Percentiles rank a stretch among this genome's conserved stretches.
These are phyloP conservation scores for Channa maculata DNA, from an alignment of 2,113 vertebrate genomes.

Conservation along the genomic window DNA sequence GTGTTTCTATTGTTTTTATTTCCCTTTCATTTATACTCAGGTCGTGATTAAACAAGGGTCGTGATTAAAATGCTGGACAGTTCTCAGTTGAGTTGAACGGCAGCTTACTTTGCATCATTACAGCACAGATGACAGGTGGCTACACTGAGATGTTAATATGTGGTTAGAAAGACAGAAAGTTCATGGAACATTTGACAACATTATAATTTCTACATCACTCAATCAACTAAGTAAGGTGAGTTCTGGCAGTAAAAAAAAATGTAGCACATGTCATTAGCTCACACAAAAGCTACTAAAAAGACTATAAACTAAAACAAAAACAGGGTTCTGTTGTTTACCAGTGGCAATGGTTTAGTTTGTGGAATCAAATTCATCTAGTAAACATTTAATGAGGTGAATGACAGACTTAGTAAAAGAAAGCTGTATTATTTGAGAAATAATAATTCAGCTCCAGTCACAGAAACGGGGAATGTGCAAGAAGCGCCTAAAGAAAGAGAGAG, in stretches of 20 bases:
- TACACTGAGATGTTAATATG: slow-evolving; percentile 41
- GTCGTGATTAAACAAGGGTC: slow-evolving; percentile 31
- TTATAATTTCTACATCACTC: slow-evolving; percentile 40
- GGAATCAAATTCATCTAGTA: slow-evolving; percentile 46
- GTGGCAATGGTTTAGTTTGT: slow-evolving; percentile 37
- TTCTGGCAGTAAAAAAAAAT: slow-evolving; percentile 32
- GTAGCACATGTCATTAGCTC: slow-evolving; percentile 39
- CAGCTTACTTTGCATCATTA: slow-evolving; percentile 48
- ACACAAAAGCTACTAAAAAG: slow-evolving; percentile 37
- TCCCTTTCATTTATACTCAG: slow-evolving; percentile 61
- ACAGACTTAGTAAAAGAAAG: neutral
- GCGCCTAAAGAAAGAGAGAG: neutral
- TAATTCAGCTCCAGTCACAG: neutral
- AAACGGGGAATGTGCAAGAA: neutral
- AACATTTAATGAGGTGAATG: slow-evolving; percentile 51
- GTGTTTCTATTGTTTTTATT: slow-evolving; percentile 57
- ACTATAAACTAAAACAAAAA: slow-evolving; percentile 22
- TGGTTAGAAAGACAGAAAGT: slow-evolving; percentile 35
- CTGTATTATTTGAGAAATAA: neutral
- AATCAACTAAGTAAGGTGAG: slow-evolving; percentile 38
- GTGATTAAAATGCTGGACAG: slow-evolving; percentile 70
- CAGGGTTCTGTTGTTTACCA: slow-evolving; percentile 16
- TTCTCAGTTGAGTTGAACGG: slow-evolving; percentile 46
- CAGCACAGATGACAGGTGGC: slow-evolving; percentile 54
- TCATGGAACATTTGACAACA: slow-evolving; percentile 36